phyloP scores from a whole-genome alignment of 1,140 invertebrate species.

The Drosophila burlai region DNA sequence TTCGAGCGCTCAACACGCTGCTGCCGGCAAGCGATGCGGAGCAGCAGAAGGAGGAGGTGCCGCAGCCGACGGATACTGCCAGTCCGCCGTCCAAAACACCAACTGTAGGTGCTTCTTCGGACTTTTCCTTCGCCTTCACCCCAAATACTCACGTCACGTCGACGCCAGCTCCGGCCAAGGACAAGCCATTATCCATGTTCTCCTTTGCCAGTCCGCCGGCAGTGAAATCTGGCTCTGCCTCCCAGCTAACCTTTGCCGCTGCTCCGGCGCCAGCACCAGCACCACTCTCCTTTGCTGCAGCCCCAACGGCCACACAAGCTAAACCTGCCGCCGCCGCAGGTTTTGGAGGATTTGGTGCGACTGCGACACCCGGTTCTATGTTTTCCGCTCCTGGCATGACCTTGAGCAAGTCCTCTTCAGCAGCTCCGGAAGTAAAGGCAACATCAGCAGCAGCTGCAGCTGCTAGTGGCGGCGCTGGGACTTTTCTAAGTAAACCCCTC shows the following conservation, averaged over 20 bases:
- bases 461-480: neutral
- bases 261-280: slow-evolving; percentile 1
- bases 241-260: slow-evolving; percentile 16
- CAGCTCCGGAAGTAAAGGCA: neutral
- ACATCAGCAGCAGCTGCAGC: neutral
- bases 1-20: slow-evolving; percentile 55
- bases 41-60: slow-evolving; percentile 1
- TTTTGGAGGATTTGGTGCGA: slow-evolving; percentile 46
- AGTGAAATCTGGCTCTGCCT: slow-evolving; percentile 19
- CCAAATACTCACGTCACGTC: slow-evolving; percentile 69
- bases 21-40: slow-evolving; percentile 19
- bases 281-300: slow-evolving; percentile 40
- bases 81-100: neutral
- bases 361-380: neutral
- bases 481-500: slow-evolving; percentile 53
- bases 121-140: slow-evolving; percentile 70
- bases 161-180: slow-evolving; percentile 69
- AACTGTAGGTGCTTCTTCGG: slow-evolving; percentile 19
- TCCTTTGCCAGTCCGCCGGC: slow-evolving; percentile 41
- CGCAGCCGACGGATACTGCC: neutral
- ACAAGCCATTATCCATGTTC: slow-evolving; percentile 58
- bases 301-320: neutral
- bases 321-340: neutral
- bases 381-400: slow-evolving; percentile 22
- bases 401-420: neutral